Evolutionary conservation across 1,140 invertebrate species (phyloP), one percentile per base, ranked within the genome.

Genomic region (Papilio polytes): DNA sequence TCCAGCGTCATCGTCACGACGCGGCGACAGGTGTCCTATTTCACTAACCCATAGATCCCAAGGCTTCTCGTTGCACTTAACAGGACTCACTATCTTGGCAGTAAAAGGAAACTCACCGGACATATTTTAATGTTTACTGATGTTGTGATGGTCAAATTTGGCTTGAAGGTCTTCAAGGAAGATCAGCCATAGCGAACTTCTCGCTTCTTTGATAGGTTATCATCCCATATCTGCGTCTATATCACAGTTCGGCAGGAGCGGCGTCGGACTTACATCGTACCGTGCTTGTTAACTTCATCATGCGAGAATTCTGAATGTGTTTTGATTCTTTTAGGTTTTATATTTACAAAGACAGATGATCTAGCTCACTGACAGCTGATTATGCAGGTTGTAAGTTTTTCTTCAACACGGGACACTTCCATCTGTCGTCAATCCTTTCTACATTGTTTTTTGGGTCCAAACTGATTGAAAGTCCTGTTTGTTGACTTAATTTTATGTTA

Each of bases 301-400:
- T 82, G 85, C 85, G 86, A 81, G 78, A 78, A 81, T 85, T 74
- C 81, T 81, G 89, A 92, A 92, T 88, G 91, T 93, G 91, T 93
- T 95, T 88, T 94, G 92, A 92, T 94, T 89, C 89, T 92, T 91
- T 95, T 90, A 94, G 89, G 89, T 94, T 94, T 94, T 92, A 93
- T 95, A 95, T 95, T 95, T 95, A 95, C 94, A 94, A 89, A 88
- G 92, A 95, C 94, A 95, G 94, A 95, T 95, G 94, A 95, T 95
- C 92, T 93, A 92, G 94, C 92, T 95, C 91, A 93, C 90, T 95
- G 94, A 95, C 94, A 95, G 94, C 94, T 95, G 94, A 95, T 95
- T 95, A 95, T 95, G 94, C 92, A 95, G 94, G 94, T 94, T 94
- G 94, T 92, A 94, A 94, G 94, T 95, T 95, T 95, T 95, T 94